Evolutionary conservation across 2,113 vertebrate species (phyloP).

Genomic region (Eira barbara): DNA sequence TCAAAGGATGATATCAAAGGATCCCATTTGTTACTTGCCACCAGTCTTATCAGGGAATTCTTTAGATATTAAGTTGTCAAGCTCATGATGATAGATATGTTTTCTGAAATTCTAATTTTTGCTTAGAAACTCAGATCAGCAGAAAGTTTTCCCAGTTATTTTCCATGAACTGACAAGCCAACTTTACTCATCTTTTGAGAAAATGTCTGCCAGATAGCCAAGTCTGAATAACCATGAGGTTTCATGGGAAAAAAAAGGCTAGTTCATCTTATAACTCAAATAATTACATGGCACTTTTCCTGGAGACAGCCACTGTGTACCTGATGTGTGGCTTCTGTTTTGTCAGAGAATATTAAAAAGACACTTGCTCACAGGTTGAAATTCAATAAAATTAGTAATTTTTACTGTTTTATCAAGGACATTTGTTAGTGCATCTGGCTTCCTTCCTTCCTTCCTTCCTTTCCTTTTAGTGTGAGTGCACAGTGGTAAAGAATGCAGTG

Average conservation of each 20-base stretch:
- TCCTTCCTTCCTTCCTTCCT: neutral
- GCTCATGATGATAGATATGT: neutral
- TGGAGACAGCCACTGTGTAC: neutral
- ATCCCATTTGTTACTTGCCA: neutral
- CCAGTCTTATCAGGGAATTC: neutral
- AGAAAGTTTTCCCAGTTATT: neutral
- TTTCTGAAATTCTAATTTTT: neutral
- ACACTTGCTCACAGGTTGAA: neutral
- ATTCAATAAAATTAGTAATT: neutral
- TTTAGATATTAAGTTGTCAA: neutral
- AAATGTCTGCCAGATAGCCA: neutral
- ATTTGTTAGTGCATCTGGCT: neutral
- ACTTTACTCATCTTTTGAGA: neutral
- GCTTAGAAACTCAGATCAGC: neutral
- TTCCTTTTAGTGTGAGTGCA: neutral
- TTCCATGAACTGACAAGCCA: neutral
- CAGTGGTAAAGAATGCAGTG: too few relatives aligned
- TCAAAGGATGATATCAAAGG: neutral
- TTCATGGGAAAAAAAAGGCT: neutral
- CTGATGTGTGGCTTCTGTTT: neutral
- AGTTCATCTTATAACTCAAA: neutral
- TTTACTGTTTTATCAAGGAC: neutral
- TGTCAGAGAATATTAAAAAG: neutral
- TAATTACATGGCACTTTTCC: neutral
- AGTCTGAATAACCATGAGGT: neutral